Evolutionary conservation across 1,140 invertebrate genomes (phyloP).

Genomic region (Drosophila seguyi): DNA sequence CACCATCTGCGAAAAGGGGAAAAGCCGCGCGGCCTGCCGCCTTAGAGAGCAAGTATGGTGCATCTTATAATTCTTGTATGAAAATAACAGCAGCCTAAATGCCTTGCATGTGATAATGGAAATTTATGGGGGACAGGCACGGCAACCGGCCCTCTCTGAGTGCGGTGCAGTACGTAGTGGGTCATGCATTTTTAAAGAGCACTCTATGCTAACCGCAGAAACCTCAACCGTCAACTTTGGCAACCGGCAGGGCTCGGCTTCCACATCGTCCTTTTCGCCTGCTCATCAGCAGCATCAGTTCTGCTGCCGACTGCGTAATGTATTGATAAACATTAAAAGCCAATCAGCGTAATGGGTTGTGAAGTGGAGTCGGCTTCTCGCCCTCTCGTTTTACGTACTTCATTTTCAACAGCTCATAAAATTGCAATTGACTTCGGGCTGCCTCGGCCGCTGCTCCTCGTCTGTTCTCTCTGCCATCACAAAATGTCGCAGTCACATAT

Average conservation of each 20-base stretch:
- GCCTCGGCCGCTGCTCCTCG: background rate
- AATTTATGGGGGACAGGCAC: slow-evolving; percentile 72
- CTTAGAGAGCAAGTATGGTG: slow-evolving; percentile 39
- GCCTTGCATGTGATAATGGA: slow-evolving; percentile 77
- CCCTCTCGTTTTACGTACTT: slow-evolving; percentile 54
- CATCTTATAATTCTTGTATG: slow-evolving; percentile 78
- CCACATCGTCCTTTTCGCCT: slow-evolving; percentile 5
- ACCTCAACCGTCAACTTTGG: slow-evolving; percentile 33
- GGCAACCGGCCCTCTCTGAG: slow-evolving; percentile 14
- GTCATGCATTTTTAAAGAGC: slow-evolving; percentile 67
- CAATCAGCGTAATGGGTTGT: slow-evolving; percentile 81
- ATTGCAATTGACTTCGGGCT: slow-evolving; percentile 79
- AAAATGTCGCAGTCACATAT: slow-evolving; percentile 81
- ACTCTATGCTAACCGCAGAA: slow-evolving; percentile 36
- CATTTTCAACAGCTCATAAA: slow-evolving; percentile 82
- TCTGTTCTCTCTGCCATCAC: slow-evolving; percentile 12
- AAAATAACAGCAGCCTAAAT: slow-evolving; percentile 79
- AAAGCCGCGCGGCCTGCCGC: slow-evolving; percentile 3
- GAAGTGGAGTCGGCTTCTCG: slow-evolving; percentile 53
- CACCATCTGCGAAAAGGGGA: slow-evolving; percentile 4
- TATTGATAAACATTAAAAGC: slow-evolving; percentile 83
- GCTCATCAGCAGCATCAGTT: slow-evolving; percentile 20
- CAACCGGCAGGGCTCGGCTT: slow-evolving; percentile 10
- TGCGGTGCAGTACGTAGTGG: slow-evolving; percentile 15
- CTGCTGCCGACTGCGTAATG: slow-evolving; percentile 60